Evolutionary conservation across 2,797 vertebrate genomes (phyloP), one percentile per base, ranked within the genome.

Genomic region (Hippopotamyrus pictus): DNA sequence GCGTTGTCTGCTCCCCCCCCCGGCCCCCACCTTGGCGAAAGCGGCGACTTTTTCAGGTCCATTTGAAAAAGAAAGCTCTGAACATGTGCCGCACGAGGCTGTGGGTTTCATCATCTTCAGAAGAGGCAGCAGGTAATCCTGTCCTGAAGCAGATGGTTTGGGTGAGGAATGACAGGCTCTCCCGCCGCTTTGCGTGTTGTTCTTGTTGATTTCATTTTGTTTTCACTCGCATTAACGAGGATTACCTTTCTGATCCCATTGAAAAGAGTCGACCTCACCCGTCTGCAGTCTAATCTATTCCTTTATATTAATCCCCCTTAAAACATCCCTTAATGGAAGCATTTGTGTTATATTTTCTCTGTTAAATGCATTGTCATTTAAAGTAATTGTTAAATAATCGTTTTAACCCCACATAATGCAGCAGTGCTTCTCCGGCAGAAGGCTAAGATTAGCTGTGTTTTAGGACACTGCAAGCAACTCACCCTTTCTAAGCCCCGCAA

Each of bases 21-120:
- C 33, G 37, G 7, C 59, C 50, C 17, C 73, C 89, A 82, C 86
- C 89, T 89, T 88, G 89, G 22, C 53, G 17, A 73, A 89, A 29
- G 12, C 17, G 1, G 17, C 22, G n/a, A 88, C 69, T 51, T 83
- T 86, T 90, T 89, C n/a, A 87, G 90, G 91, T 92, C 29, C 94
- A 93, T 93, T 93, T 94, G 92, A 90, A 37, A 53, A 88, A 92
- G 93, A 90, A 25, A 29, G 25, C 25, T 90, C 88, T 93, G 93
- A 93, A 93, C 91, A 89, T 88, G 91, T 89, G 57, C 8, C 0
- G 90, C 51, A 90, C n/a, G 19, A n/a, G n/a, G 69, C 79, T 91
- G 48, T 11, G 89, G 89, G 76, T 93, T 94, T 94, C 92, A 94
- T 94, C 95, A 94, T 94, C 94, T 95, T 96, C 94, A 96, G 95